Percentiles rank a stretch among this genome's conserved stretches.
These are phyloP conservation scores for Gerosis bhagava DNA, from an alignment of 2,888 invertebrate genomes.

Conservation along the genomic window DNA sequence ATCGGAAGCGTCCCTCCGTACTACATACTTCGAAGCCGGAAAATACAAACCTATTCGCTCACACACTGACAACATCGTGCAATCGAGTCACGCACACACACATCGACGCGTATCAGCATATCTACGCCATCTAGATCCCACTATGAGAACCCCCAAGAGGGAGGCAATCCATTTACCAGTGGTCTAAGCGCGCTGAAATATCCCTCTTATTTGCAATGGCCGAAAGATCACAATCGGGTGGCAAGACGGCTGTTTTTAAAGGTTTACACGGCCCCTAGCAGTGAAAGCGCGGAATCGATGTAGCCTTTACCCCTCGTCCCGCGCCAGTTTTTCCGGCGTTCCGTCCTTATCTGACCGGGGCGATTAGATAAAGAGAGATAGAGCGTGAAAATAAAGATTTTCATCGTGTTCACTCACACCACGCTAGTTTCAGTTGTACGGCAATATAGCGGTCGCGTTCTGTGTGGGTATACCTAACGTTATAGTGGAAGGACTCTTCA, in stretches of 20 bases:
- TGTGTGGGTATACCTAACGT: constrained; percentile 55
- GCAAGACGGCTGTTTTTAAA: constrained; percentile 78
- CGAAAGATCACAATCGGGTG: constrained; percentile 78
- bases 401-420: constrained; percentile 82
- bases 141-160: constrained; percentile 80
- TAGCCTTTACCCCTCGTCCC: constrained; percentile 81
- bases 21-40: constrained; percentile 66
- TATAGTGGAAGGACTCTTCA: constrained; percentile 55
- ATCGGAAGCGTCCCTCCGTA: constrained; percentile 69
- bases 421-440: constrained; percentile 60
- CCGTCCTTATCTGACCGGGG: constrained; percentile 79
- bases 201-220: constrained; percentile 64
- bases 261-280: constrained; percentile 82
- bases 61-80: constrained; percentile 48
- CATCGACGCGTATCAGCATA: constrained; percentile 72
- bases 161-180: constrained; percentile 80
- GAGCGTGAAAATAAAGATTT: constrained; percentile 83
- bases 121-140: constrained; percentile 82
- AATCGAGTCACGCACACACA: constrained; percentile 65
- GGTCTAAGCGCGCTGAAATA: constrained; percentile 60
- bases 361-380: constrained; percentile 83
- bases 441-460: constrained; percentile 58
- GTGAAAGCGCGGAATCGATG: constrained; percentile 83
- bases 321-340: constrained; percentile 80
- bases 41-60: constrained; percentile 59